Percentiles rank a stretch among this genome's conserved stretches.
These are phyloP conservation scores for Xenopus laevis DNA, from an alignment of 2,113 vertebrate species.

Conservation along the genomic window DNA sequence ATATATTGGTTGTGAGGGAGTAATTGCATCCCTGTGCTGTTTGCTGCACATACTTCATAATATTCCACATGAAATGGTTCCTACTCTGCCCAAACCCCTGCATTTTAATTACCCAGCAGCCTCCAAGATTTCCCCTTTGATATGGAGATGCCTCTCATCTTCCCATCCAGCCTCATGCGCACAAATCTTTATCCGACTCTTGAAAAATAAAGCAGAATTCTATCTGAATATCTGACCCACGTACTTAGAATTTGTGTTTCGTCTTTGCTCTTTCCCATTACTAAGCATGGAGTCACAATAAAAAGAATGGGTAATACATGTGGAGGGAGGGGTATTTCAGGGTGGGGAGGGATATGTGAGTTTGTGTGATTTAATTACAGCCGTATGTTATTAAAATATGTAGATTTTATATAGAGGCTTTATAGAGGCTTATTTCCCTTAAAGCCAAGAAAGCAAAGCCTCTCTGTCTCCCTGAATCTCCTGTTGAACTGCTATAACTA, in stretches of 20 bases:
- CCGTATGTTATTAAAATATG: no score
- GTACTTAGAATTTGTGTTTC: no score
- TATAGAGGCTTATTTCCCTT: no score
- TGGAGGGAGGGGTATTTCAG: background rate
- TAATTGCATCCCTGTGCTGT: conserved; percentile 61
- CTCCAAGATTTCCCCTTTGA: conserved; percentile 90
- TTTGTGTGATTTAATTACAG: no score
- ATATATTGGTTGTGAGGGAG: background rate
- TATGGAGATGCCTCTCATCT: conserved; percentile 95
- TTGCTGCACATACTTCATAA: conserved; percentile 75
- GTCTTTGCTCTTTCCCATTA: no score
- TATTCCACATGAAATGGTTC: conserved; percentile 70
- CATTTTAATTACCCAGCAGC: conserved; percentile 97
- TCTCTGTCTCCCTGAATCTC: no score
- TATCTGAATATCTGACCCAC: no score
- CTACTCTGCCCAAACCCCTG: conserved; percentile 76
- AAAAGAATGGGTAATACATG: conserved; percentile 55
- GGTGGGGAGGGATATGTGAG: no score
- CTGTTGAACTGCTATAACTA: no score
- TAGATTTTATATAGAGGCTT: no score
- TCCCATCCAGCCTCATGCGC: conserved; percentile 82
- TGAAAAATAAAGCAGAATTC: conserved; percentile 86
- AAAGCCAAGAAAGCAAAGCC: no score
- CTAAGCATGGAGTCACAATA: no score
- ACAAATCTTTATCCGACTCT: conserved; percentile 83